Evolutionary conservation across 2,888 invertebrate genomes (phyloP).

Genomic region (Physocephala rufipes): DNA sequence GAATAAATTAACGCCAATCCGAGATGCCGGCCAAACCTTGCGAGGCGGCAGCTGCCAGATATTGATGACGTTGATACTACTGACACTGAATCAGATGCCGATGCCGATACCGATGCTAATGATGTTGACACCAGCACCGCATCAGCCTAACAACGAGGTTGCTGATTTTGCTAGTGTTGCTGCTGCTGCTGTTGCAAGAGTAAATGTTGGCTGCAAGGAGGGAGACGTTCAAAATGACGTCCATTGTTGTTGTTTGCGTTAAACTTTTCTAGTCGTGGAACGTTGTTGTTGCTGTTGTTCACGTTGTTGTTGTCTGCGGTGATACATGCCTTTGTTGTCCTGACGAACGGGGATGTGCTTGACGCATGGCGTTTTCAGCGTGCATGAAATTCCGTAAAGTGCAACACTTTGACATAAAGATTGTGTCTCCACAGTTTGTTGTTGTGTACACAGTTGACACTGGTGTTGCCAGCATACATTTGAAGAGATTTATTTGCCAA

Average conservation of each 20-base stretch:
- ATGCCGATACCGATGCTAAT: conserved; percentile 45
- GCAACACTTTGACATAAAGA: conserved; percentile 25
- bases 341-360: not conserved
- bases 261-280: too few relatives aligned
- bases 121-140: not conserved
- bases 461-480: conserved; percentile 20
- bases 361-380: conserved; percentile 34
- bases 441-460: conserved; percentile 27
- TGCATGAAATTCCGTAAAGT: conserved; percentile 19
- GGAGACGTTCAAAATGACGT: too few relatives aligned
- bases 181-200: too few relatives aligned
- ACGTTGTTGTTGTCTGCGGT: not conserved
- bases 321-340: too few relatives aligned
- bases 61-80: not conserved
- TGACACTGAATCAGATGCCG: conserved; percentile 49
- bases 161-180: not conserved
- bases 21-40: not conserved
- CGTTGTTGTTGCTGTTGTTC: conserved; percentile 4
- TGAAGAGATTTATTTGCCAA: conserved; percentile 32
- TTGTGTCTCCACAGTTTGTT: not conserved
- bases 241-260: not conserved
- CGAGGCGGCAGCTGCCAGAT: not conserved
- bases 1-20: conserved; percentile 57
- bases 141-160: not conserved
- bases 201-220: too few relatives aligned